phyloP scores from a whole-genome alignment of 2,888 invertebrate species.

The Standfussiana lucernea region DNA sequence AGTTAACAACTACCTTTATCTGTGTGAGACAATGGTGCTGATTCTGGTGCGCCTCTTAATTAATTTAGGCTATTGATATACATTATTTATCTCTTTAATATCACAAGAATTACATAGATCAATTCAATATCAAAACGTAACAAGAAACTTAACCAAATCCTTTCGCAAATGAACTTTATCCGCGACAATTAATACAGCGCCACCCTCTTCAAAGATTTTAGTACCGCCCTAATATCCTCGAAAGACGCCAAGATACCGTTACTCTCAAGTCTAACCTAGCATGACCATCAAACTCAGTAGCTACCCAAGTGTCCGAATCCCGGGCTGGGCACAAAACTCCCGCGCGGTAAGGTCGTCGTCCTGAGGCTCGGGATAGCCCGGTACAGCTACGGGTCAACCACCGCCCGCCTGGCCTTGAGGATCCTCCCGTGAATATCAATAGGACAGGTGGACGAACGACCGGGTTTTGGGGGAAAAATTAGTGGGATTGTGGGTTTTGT shows the following conservation, averaged over 20 bases:
- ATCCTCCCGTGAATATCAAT: constrained; percentile 67
- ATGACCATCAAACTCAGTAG: constrained; percentile 23
- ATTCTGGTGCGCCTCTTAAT: not conserved
- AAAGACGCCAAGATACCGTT: constrained; percentile 11
- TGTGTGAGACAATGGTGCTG: no score
- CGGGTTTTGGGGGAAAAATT: constrained; percentile 14
- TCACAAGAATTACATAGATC: not conserved
- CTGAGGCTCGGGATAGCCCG: constrained; percentile 68
- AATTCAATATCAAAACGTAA: not conserved
- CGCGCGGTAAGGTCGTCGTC: constrained; percentile 61
- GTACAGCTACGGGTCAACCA: constrained; percentile 70
- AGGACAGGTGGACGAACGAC: constrained; percentile 64
- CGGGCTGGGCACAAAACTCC: constrained; percentile 54
- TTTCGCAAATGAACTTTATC: not conserved
- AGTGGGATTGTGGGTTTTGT: constrained; percentile 1
- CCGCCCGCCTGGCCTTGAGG: constrained; percentile 67
- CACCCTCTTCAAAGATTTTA: not conserved
- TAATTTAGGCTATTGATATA: not conserved
- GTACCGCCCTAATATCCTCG: not conserved
- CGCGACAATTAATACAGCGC: not conserved
- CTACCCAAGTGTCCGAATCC: constrained; percentile 46
- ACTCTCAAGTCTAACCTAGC: not conserved
- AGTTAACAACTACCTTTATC: not conserved
- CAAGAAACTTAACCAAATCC: not conserved
- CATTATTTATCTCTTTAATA: not conserved